Percentiles rank a stretch among this genome's conserved stretches.
phyloP scores from a whole-genome alignment of 1,140 invertebrate species.

The Hylaeus anthracinus region DNA sequence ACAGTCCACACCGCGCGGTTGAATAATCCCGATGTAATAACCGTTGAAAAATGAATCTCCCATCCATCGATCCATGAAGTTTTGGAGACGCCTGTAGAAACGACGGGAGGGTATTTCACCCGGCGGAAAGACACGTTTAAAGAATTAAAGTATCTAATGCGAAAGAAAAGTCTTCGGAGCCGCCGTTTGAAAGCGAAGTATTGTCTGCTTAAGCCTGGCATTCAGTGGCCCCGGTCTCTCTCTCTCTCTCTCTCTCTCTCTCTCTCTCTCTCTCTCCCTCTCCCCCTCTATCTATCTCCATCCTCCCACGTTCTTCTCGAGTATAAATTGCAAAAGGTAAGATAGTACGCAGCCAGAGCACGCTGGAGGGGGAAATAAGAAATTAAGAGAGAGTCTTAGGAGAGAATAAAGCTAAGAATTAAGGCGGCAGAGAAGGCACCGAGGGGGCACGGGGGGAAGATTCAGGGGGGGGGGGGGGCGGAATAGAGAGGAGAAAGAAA shows the following conservation, averaged over 20 bases:
- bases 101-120: conserved; percentile 43
- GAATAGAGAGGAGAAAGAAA: conserved; percentile 44
- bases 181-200: conserved; percentile 79
- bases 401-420: conserved; percentile 82
- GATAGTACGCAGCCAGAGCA: conserved; percentile 59
- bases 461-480: conserved; percentile 10
- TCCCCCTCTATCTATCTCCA: conserved; percentile 25
- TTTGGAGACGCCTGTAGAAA: conserved; percentile 36
- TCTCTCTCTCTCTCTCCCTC: too few relatives aligned
- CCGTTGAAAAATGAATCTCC: conserved; percentile 9
- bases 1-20: neutral
- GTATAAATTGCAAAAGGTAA: conserved; percentile 78
- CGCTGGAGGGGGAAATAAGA: conserved; percentile 79
- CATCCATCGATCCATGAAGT: conserved; percentile 12
- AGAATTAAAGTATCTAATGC: conserved; percentile 81
- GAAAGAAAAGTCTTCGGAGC: conserved; percentile 79
- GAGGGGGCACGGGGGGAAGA: conserved; percentile 64
- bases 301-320: conserved; percentile 42
- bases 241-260: conserved; percentile 27
- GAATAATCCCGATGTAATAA: neutral
- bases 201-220: conserved; percentile 80
- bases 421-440: conserved; percentile 77
- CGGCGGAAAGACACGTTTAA: conserved; percentile 74
- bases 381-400: conserved; percentile 82
- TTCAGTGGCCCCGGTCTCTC: conserved; percentile 72